These are phyloP conservation scores for Gopherus evgoodei DNA, from an alignment of 2,113 vertebrate genomes.

Conservation along the genomic window DNA sequence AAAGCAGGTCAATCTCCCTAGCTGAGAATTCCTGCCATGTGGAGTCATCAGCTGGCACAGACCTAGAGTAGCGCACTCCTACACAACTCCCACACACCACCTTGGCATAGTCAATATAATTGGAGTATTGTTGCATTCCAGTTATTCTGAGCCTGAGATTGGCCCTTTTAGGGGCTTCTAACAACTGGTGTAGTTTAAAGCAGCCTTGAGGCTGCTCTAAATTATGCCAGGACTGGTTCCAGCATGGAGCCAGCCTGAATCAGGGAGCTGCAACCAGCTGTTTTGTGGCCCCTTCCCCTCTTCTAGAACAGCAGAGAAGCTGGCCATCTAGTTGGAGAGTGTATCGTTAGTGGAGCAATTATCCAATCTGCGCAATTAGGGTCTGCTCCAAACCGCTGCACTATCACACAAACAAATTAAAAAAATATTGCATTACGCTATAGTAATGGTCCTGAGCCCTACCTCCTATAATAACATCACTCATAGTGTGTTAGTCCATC, in stretches of 20 bases:
- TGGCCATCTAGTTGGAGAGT: background rate
- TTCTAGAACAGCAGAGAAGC: background rate
- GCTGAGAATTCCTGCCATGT: background rate
- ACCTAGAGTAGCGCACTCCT: background rate
- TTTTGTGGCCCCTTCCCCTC: background rate
- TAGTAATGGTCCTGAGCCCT: accelerated
- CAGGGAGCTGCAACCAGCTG: background rate
- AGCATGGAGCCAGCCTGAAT: background rate
- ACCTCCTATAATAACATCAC: background rate
- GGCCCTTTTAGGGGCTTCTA: background rate
- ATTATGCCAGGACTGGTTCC: background rate
- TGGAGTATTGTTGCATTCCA: background rate
- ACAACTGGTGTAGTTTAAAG: background rate
- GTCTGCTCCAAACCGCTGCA: background rate
- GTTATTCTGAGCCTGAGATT: background rate
- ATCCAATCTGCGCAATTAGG: background rate
- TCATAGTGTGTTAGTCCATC: background rate
- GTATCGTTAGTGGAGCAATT: background rate
- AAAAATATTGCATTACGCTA: accelerated
- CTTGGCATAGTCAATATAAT: background rate
- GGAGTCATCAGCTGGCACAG: background rate
- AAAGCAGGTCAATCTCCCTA: background rate
- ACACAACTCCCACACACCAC: background rate
- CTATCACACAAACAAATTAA: background rate
- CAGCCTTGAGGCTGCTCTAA: background rate